Evolutionary conservation across 2,113 vertebrate genomes (phyloP), one percentile per base, ranked within the genome.

Genomic region (Mustela nigripes): DNA sequence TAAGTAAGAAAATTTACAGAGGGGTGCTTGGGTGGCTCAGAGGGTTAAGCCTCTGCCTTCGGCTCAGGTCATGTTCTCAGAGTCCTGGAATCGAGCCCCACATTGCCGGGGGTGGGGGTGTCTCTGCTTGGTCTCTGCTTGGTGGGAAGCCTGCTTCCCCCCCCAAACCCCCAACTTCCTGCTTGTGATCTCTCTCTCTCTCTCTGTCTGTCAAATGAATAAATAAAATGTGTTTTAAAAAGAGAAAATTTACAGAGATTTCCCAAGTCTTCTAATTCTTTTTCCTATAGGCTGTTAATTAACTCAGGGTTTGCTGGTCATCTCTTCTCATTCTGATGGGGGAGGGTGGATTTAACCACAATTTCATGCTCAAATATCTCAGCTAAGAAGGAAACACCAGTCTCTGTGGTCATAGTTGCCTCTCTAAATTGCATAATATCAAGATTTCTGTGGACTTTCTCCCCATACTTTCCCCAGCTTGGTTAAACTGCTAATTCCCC

Each of bases 281-380:
- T 14, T 22, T 79, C 11, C 67, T 45, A 31, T 11, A 39, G 1
- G 3, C 4, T 50, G 3, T 67, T 50, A 50, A 73, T 45, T 45
- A 90, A 39, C 22, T 60, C 18, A 50, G 33, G 15, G 15, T 89
- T 79, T 33, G 24, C 11, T 36, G 45, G 15, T 26, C 11, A n/a
- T n/a, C 21, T 3, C 2, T 85, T 71, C 24, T 74, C 33, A 74
- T 45, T 53, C 65, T 62, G 1, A 5, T 28, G 12, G 9, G 0
- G 0, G 1, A 50, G 10, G 2, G 8, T 9, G 85, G 11, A 2
- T 67, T 21, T 62, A 65, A 31, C 0, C 45, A 74, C 8, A 10
- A 65, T 85, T 58, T 33, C n/a, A 81, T 5, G 1, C 28, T 65
- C 21, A 53, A 2, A 60, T 74, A 22, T 22, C 14, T 81, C 65